Evolutionary conservation across 2,113 vertebrate genomes (phyloP), one percentile per base, ranked within the genome.

Genomic region (Dolichallabes microphthalmus): DNA sequence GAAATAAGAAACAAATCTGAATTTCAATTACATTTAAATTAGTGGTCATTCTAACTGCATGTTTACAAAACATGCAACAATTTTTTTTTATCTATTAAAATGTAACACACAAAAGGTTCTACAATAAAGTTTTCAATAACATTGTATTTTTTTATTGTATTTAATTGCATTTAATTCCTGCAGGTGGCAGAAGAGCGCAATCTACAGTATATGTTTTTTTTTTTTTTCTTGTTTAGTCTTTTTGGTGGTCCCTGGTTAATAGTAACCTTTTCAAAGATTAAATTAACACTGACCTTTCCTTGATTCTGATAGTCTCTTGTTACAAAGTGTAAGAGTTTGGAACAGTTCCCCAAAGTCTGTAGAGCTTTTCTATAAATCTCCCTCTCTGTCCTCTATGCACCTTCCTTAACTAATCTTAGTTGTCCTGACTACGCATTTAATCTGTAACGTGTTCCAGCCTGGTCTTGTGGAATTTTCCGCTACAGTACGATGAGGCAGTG

Each of bases 121-220:
- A 80, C 7, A 64, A 50, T 32, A 13, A 15, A 53, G 15, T 69
- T 69, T 35, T 6, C 2, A 9, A 30, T 64, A 10, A 69, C 30
- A n/a, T 17, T 60, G 11, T 14, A n/a, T 19, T 63, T 61, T 61
- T 9, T 19, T 17, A 27, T 45, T n/a, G 4, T 55, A 50, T 13
- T 22, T 69, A 82, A 60, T 39, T 25, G 13, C 55, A 64, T 55
- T 75, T 45, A 77, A 4, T 32, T 82, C 57, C 93, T 92, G 84
- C 74, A 93, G 94, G 90, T 90, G 92, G 93, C 93, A 92, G 86
- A 61, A 84, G 27, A 81, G n/a, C 53, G 68, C 86, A 84, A 90
- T 19, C 0, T 89, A 75, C 45, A 45, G 45, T 8, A 22, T 22
- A 61, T 25, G 0, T n/a, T 64, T 11, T 89, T 61, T 57, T 2